A percentile compares a stretch with the other conserved stretches of the same genome.
Conservation (phyloP, 2,888 invertebrate genomes). For the Rhingia rostrata region DNA sequence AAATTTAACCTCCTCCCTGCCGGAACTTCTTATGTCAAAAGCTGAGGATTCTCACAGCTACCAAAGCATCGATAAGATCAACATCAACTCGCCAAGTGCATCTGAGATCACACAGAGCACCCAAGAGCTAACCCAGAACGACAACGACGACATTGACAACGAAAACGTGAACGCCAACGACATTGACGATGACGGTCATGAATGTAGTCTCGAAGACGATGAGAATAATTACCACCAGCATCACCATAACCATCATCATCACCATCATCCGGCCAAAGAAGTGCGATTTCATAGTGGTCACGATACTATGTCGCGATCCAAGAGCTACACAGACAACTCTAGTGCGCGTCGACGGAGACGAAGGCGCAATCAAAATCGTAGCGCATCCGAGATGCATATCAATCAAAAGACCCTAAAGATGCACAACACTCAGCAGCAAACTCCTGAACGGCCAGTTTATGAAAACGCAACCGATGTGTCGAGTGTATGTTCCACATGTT, state of each 20-base stretch:
- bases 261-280: slow-evolving; percentile 79
- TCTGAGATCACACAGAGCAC: slow-evolving; percentile 82
- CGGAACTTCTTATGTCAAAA: slow-evolving; percentile 83
- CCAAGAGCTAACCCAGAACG: slow-evolving; percentile 79
- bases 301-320: slow-evolving; percentile 84
- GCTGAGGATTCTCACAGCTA: slow-evolving; percentile 81
- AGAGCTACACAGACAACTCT: slow-evolving; percentile 84
- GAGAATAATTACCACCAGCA: slow-evolving; percentile 74
- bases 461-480: slow-evolving; percentile 86
- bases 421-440: slow-evolving; percentile 80
- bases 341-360: slow-evolving; percentile 80
- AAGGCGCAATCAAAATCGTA: slow-evolving; percentile 81
- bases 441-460: slow-evolving; percentile 77
- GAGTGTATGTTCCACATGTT: slow-evolving; percentile 95
- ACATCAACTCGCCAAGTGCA: slow-evolving; percentile 80
- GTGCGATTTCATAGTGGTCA: slow-evolving; percentile 82
- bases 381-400: slow-evolving; percentile 82
- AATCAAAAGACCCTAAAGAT: slow-evolving; percentile 81
- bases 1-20: slow-evolving; percentile 85
- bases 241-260: slow-evolving; percentile 72
- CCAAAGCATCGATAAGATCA: slow-evolving; percentile 82
- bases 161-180: slow-evolving; percentile 79
- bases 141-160: slow-evolving; percentile 75
- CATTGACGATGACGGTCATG: slow-evolving; percentile 74
- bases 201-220: slow-evolving; percentile 57